Base-by-base conservation (phyloP, 2,888 invertebrate genomes). In the Acanthococcus lagerstroemiae region DNA sequence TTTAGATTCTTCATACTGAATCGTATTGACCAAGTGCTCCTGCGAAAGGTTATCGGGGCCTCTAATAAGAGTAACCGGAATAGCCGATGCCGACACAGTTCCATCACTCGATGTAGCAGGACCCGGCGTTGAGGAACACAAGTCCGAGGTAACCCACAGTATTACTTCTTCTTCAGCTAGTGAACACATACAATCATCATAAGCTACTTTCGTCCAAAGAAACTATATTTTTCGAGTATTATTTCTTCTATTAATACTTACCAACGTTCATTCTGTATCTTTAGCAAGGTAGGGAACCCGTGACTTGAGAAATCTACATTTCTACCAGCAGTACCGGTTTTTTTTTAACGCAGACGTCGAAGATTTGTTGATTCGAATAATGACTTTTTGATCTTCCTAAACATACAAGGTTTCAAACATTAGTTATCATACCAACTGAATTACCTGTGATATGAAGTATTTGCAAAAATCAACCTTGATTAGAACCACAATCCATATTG, bases 141-240 rank as follows among this genome's bases (percentile, higher is more conserved):
- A 24, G 21, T 63, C 63, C 19, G 63, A 63, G 6, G 63, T 52
- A n/a, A 63, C 63, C 63, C 52, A 63, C 9, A 63, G 19, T n/a
- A 63, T 63, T 9, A 63, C 63, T 54, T 63, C 63, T 44, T 63
- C 63, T 24, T 63, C 63, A 2, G 63, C 63, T 27, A 22, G 17
- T 37, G 15, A 37, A 37, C 7, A 15, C n/a, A n/a, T n/a, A n/a
- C n/a, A n/a, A n/a, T n/a, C n/a, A n/a, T n/a, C n/a, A n/a, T n/a
- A n/a, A 15, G 37, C 7, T 37, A 45, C 46, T 17, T 5, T 19
- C 15, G 19, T 45, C 4, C 15, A 45, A 4, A 37, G 37, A 37
- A 37, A 37, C 7, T 37, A 37, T 37, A 37, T 15, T 37, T 37
- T 37, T 37, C 45, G n/a, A 58, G 21, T 45, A 45, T 58, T 17